Percentiles rank a stretch among this genome's conserved stretches.
These are phyloP conservation scores for Alsophila aescularia DNA, from an alignment of 2,888 invertebrate genomes.

Conservation along the genomic window DNA sequence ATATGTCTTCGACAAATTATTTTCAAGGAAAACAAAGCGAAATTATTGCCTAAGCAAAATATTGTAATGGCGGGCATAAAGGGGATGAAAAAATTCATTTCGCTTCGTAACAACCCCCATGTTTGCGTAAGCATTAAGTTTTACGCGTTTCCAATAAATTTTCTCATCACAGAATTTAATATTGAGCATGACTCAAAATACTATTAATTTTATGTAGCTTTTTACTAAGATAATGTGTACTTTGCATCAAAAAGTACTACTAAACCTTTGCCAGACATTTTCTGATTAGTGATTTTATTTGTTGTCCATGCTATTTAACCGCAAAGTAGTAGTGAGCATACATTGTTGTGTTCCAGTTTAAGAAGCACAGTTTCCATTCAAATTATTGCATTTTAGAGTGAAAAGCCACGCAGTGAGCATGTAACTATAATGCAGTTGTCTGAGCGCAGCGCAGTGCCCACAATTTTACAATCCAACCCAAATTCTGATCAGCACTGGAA, in stretches of 20 bases:
- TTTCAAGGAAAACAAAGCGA: slow-evolving; percentile 31
- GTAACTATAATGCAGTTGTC: too few species aligned
- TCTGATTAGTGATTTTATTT: too few species aligned
- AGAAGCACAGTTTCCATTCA: too few species aligned
- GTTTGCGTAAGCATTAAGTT: slow-evolving; percentile 45
- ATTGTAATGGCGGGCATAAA: slow-evolving; percentile 39
- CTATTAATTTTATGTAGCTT: slow-evolving; percentile 22
- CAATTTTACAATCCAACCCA: too few species aligned
- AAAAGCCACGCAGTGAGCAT: too few species aligned
- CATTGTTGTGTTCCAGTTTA: too few species aligned
- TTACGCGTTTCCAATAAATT: slow-evolving; percentile 51
- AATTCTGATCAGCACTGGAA: too few species aligned
- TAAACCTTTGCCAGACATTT: too few species aligned
- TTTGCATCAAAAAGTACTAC: background rate
- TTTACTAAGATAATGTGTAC: slow-evolving; percentile 9
- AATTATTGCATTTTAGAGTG: too few species aligned
- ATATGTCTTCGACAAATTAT: slow-evolving; percentile 26
- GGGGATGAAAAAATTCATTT: slow-evolving; percentile 39
- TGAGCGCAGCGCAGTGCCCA: too few species aligned
- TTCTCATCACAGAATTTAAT: slow-evolving; percentile 40
- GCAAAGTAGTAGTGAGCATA: too few species aligned
- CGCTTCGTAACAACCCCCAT: slow-evolving; percentile 29
- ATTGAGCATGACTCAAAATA: slow-evolving; percentile 13
- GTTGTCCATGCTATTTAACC: too few species aligned
- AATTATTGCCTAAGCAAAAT: slow-evolving; percentile 37